Evolutionary conservation across 2,888 invertebrate species (phyloP), one percentile per base, ranked within the genome.

Genomic region (Magallana nippona): DNA sequence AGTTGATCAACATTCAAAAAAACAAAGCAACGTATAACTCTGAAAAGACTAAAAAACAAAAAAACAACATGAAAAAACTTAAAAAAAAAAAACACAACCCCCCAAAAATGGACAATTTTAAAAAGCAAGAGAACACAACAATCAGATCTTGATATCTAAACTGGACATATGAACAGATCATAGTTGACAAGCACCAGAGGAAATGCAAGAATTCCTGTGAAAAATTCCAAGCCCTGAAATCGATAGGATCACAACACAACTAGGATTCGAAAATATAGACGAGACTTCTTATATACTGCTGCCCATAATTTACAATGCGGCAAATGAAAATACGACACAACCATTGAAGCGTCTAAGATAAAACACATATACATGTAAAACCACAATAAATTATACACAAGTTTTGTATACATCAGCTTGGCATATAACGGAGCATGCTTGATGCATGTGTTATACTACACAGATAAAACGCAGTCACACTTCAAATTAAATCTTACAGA

Each of bases 301-400:
- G 71, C 71, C 71, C 71, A 32, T 71, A 71, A 71, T 71, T 19
- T 60, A 60, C 60, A 71, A 71, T 71, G 71, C 27, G 71, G 71
- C 71, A 71, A 71, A 32, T 44, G 8, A 8, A 44, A 44, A 44
- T 44, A 44, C 44, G 44, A 71, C 22, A 27, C 71, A 63, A 22
- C 13, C 13, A 71, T 13, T 13, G 13, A 22, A 71, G 15, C 22
- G 32, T 22, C 71, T 71, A 71, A 27, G 15, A 71, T 32, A 22
- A 71, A 22, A 22, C 60, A 19, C n/a, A 19, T 27, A 32, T 27
- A 32, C 71, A 27, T 71, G 32, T 15, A 19, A 13, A 27, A 15
- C 22, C 71, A 71, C 2, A 10, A 13, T 27, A 60, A 60, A 60
- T 19, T n/a, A n/a, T 19, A 19, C 11, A 10, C 11, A 10, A 19